Evolutionary conservation across 2,113 vertebrate species (phyloP).

Genomic region (Apteryx mantelli): DNA sequence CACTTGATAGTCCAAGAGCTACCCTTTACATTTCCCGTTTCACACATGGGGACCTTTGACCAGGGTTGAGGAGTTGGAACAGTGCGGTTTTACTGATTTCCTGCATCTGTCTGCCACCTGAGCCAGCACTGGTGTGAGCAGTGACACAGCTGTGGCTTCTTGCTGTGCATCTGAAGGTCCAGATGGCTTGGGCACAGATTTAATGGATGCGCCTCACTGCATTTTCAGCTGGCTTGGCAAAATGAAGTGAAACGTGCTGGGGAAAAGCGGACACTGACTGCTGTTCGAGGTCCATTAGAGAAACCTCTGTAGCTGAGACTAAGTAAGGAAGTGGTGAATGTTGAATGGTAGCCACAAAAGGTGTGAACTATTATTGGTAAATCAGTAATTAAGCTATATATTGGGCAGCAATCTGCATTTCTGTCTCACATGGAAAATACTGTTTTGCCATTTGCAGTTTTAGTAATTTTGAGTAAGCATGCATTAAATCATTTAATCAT

Average conservation of each 20-base stretch:
- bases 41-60: background rate
- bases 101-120: background rate
- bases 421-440: background rate
- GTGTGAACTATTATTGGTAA: background rate
- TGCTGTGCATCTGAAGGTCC: background rate
- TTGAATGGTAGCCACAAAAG: background rate
- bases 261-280: background rate
- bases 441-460: no score
- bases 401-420: fast-evolving
- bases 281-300: background rate
- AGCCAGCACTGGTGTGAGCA: background rate
- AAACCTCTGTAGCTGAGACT: background rate
- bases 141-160: background rate
- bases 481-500: background rate
- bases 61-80: background rate
- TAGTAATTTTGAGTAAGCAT: no score
- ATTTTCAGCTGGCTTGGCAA: no score
- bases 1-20: background rate
- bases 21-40: background rate
- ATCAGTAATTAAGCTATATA: background rate
- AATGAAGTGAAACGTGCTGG: background rate
- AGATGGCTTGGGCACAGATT: no score
- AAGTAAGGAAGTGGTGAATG: background rate
- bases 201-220: background rate
- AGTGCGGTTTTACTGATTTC: background rate